Percentiles rank a stretch among this genome's conserved stretches.
phyloP scores from a whole-genome alignment of 2,888 invertebrate genomes.

The Boloria selene region DNA sequence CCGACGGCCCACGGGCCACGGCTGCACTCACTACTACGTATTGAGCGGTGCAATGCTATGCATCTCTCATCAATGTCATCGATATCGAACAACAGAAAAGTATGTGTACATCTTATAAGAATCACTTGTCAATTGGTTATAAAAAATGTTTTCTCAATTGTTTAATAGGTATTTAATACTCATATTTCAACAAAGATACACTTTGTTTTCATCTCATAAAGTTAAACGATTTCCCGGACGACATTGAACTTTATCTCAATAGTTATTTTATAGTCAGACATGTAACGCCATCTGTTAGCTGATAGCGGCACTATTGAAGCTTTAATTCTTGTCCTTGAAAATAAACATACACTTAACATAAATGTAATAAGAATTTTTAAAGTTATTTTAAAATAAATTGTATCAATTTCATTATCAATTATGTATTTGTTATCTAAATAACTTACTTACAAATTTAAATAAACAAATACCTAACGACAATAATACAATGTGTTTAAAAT shows the following conservation, averaged over 20 bases:
- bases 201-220: conserved; percentile 23
- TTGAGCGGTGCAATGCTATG: conserved; percentile 38
- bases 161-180: neutral
- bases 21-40: conserved; percentile 45
- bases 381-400: neutral
- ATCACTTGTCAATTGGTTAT: neutral
- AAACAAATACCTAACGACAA: conserved; percentile 10
- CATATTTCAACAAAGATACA: conserved; percentile 8
- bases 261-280: conserved; percentile 43
- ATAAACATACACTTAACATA: neutral
- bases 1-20: conserved; percentile 69
- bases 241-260: conserved; percentile 13
- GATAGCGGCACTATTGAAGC: conserved; percentile 61
- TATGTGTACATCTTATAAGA: neutral
- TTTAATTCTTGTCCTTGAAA: conserved; percentile 9
- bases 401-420: too few relatives aligned
- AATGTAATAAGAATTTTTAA: neutral
- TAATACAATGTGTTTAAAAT: conserved; percentile 17
- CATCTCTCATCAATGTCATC: conserved; percentile 35
- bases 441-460: conserved; percentile 19
- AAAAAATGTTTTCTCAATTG: neutral
- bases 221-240: conserved; percentile 10
- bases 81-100: conserved; percentile 14
- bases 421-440: too few relatives aligned
- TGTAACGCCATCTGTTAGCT: conserved; percentile 66